Conservation (phyloP, 2,888 invertebrate species). For the Allygus modestus region DNA sequence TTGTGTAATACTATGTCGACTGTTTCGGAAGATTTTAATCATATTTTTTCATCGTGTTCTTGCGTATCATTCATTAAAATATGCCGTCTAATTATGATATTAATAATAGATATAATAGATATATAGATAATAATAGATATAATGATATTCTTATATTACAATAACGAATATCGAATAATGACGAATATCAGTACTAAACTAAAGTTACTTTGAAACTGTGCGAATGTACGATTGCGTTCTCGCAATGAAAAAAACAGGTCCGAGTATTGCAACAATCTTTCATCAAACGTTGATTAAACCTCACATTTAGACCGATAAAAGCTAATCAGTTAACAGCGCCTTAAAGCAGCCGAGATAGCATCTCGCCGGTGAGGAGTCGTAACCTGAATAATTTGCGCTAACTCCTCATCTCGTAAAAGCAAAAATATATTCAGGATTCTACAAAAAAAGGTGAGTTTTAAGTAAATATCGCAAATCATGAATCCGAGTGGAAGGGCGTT, state of each 20-base stretch:
- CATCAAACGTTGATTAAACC: not conserved
- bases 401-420: conserved; percentile 29
- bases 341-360: not conserved
- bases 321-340: not conserved
- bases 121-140: no score
- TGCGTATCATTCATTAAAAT: no score
- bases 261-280: not conserved
- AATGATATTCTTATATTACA: no score
- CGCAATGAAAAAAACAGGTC: not conserved
- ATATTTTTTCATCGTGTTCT: no score
- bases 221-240: not conserved
- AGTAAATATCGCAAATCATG: conserved; percentile 40
- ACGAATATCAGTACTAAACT: no score
- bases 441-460: not conserved
- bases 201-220: no score
- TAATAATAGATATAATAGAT: no score
- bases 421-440: conserved; percentile 4
- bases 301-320: not conserved
- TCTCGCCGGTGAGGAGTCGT: not conserved
- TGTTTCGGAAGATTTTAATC: no score
- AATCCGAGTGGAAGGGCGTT: not conserved
- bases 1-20: no score
- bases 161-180: no score
- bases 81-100: no score
- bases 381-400: conserved; percentile 17